Evolutionary conservation across 2,797 vertebrate genomes (phyloP), one percentile per base, ranked within the genome.

Genomic region (Florisuga fusca): DNA sequence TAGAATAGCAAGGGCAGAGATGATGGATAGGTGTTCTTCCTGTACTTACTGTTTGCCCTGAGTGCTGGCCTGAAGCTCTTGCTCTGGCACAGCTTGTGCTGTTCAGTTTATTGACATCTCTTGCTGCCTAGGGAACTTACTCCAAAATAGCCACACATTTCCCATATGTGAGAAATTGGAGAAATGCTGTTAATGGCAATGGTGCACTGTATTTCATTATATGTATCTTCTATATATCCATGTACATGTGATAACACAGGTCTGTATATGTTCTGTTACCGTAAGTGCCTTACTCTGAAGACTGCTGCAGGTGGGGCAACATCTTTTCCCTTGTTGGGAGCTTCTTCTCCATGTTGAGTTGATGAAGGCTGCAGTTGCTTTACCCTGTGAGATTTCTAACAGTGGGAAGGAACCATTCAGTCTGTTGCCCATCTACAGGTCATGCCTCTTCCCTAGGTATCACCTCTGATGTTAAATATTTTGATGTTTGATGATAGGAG

Each of bases 401-500:
- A 5, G 43, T 10, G 54, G 16, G 43, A 81, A 29, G 55, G 75
- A 79, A 31, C 8, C 5, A 25, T 43, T 66, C 27, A 5, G 26
- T 50, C 81, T 0, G 0, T 50, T 29, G 3, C 18, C 38, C 36
- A 23, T 36, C 22, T 23, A 1, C 31, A 68, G 61, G 13, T 46
- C 31, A 20, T 22, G 45, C 83, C 1, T 2, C 17, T 76, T 20
- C 20, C 27, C 36, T n/a, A 1, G 11, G 31, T 41, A 4, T 25
- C 62, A 29, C 15, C 27, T 79, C 8, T 2, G 1, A 2, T 27
- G 34, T 33, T 68, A 58, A 73, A 66, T 18, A 9, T 26, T 58
- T 41, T 61, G 55, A 8, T 51, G 38, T 59, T 45, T 62, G 58
- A 5, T 46, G 48, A 16, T 7, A 9, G 48, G 58, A 15, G 41